These are phyloP conservation scores for Operophtera brumata DNA, from an alignment of 2,888 invertebrate species.

Conservation along the genomic window DNA sequence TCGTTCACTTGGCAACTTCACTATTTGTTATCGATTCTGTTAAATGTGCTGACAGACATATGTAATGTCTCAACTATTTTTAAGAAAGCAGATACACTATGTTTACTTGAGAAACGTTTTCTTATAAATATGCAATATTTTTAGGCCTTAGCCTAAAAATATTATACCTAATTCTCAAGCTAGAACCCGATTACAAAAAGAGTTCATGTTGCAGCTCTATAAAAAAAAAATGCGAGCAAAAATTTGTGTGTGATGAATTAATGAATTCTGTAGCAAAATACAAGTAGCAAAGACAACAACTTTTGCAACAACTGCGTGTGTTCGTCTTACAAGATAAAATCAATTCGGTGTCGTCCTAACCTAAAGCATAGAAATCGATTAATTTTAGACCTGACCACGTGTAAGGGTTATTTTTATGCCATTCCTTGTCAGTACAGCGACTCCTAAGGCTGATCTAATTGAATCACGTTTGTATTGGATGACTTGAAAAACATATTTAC, in stretches of 20 bases:
- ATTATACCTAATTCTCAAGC: neutral
- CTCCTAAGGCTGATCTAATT: conserved; percentile 23
- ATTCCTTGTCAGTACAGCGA: too few species aligned
- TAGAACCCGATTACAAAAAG: too few species aligned
- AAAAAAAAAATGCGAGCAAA: neutral
- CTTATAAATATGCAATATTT: neutral
- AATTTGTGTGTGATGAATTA: too few species aligned
- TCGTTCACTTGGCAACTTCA: conserved; percentile 1
- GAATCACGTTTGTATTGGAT: conserved; percentile 30
- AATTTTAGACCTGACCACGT: too few species aligned
- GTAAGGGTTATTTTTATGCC: too few species aligned
- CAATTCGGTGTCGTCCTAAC: too few species aligned
- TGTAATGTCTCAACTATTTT: neutral
- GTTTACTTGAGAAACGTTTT: neutral
- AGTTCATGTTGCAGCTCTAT: too few species aligned
- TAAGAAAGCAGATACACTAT: neutral
- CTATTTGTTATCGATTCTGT: neutral
- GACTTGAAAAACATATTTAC: conserved; percentile 43
- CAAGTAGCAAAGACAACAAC: too few species aligned
- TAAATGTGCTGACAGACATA: conserved; percentile 5
- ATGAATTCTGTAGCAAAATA: too few species aligned
- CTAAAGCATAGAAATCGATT: too few species aligned
- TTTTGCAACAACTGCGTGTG: too few species aligned
- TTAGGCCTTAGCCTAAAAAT: neutral
- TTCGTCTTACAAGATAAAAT: too few species aligned